Evolutionary conservation across 2,888 invertebrate species (phyloP).

Genomic region (Ligdia adustata): DNA sequence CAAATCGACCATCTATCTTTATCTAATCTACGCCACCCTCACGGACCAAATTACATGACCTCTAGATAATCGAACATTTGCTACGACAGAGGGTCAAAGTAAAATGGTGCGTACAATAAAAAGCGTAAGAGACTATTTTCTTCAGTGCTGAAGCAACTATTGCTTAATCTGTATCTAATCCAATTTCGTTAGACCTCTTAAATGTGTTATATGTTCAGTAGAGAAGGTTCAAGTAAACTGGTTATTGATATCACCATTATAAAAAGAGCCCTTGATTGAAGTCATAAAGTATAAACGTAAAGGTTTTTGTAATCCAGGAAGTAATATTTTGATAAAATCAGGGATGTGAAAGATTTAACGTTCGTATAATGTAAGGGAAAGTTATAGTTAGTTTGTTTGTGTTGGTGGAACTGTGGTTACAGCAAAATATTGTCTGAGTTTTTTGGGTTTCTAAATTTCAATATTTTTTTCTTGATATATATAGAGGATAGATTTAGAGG

Average conservation of each 20-base stretch:
- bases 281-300: not conserved
- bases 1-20: conserved; percentile 28
- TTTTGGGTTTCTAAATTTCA: too few relatives aligned
- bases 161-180: not conserved
- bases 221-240: conserved; percentile 10
- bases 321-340: conserved; percentile 48
- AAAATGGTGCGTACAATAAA: too few relatives aligned
- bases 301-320: conserved; percentile 7
- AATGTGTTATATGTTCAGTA: conserved; percentile 1
- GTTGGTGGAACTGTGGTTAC: not conserved
- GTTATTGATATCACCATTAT: conserved; percentile 13
- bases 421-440: not conserved
- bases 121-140: not conserved
- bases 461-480: too few relatives aligned
- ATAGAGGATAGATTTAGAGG: too few relatives aligned
- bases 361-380: conserved; percentile 43
- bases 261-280: conserved; percentile 14
- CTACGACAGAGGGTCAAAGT: conserved; percentile 5
- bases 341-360: conserved; percentile 48
- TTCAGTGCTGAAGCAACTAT: not conserved
- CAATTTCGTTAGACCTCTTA: conserved; percentile 8
- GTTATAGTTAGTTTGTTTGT: conserved; percentile 42
- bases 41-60: conserved; percentile 10
- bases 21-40: conserved; percentile 27
- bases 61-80: not conserved